Conservation (phyloP, 1,140 invertebrate genomes). For the Limonius californicus region DNA sequence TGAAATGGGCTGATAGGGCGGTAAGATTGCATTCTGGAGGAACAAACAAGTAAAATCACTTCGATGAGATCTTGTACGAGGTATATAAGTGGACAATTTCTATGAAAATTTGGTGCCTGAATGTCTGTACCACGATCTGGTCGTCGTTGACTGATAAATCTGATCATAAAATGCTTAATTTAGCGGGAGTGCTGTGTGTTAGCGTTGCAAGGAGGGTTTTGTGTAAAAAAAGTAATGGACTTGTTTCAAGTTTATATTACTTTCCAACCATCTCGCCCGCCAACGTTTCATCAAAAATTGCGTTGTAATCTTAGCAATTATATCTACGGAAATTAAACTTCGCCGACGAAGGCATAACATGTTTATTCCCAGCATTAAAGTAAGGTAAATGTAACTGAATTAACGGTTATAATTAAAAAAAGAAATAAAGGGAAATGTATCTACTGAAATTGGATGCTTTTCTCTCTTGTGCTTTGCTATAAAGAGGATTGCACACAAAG, state of each 20-base stretch:
- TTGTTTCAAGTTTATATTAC: background rate
- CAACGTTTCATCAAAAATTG: background rate
- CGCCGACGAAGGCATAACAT: background rate
- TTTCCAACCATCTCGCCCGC: background rate
- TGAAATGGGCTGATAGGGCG: too few relatives aligned
- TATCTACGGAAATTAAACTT: background rate
- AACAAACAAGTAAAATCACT: too few relatives aligned
- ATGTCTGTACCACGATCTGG: background rate
- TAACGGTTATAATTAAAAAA: conserved; percentile 1
- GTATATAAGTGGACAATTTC: background rate
- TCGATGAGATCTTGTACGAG: too few relatives aligned
- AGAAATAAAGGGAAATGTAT: background rate
- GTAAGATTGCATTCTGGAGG: too few relatives aligned
- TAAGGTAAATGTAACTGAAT: conserved; percentile 1
- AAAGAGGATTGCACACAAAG: too few relatives aligned
- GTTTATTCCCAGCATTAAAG: background rate
- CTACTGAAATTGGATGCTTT: background rate
- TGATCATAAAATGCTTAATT: background rate
- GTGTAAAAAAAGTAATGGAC: background rate
- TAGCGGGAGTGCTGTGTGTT: background rate
- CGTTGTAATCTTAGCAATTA: background rate
- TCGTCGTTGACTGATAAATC: background rate
- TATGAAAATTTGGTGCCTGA: background rate
- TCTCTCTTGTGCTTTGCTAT: too few relatives aligned
- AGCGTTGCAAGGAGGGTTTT: background rate